Percentiles rank a stretch among this genome's conserved stretches.
phyloP scores from a whole-genome alignment of 2,888 invertebrate species.

The Dryococelus australis region DNA sequence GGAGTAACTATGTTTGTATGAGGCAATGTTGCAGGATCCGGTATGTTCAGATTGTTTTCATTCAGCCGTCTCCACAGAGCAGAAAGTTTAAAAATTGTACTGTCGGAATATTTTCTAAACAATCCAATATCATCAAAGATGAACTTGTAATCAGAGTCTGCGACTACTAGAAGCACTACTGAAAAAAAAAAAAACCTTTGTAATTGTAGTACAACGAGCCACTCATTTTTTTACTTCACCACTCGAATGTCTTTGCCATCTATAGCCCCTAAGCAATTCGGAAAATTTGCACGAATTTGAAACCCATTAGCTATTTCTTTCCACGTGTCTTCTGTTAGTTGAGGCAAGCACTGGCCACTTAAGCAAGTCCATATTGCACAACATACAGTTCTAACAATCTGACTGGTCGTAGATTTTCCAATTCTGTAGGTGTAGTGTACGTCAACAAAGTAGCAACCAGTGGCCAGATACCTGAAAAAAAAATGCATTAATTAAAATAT shows the following conservation, averaged over 20 bases:
- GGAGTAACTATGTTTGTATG: too few relatives aligned
- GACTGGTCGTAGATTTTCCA: background rate
- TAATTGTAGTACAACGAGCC: background rate
- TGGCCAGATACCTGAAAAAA: background rate
- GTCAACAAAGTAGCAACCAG: background rate
- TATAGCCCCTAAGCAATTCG: background rate
- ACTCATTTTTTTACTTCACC: background rate
- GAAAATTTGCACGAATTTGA: background rate
- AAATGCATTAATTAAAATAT: background rate
- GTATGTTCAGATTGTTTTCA: too few relatives aligned
- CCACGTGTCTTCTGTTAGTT: background rate
- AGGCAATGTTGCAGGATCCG: too few relatives aligned
- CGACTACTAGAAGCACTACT: background rate
- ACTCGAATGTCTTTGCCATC: background rate
- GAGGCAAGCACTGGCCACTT: background rate
- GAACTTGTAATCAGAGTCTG: too few relatives aligned
- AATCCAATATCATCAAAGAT: too few relatives aligned
- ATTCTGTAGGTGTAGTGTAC: background rate
- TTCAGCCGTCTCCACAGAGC: too few relatives aligned
- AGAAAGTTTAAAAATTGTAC: too few relatives aligned
- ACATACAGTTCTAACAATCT: background rate
- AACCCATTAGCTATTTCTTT: background rate
- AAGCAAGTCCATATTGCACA: background rate
- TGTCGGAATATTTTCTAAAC: too few relatives aligned
- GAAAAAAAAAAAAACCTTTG: background rate